Conservation (phyloP, 2,888 invertebrate species). For the Hoplodrina blanda region DNA sequence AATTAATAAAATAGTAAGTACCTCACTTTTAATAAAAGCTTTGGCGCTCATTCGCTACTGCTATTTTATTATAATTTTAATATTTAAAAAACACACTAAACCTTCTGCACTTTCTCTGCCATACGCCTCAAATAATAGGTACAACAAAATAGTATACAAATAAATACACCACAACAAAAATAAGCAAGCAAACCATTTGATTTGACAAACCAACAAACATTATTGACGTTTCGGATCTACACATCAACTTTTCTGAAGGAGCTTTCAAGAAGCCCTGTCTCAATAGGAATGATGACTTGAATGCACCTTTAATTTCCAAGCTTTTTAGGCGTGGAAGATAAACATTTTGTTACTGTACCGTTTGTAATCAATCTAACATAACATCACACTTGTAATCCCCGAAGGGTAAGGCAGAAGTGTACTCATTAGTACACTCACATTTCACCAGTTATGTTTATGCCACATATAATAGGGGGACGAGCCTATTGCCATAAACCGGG, state of each 20-base stretch:
- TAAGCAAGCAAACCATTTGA: constrained; percentile 38
- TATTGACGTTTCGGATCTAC: constrained; percentile 30
- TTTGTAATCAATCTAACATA: constrained; percentile 27
- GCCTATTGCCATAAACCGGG: no score
- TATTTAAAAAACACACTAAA: no score
- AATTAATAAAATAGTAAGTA: no score
- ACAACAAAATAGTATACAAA: constrained; percentile 37
- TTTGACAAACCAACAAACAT: constrained; percentile 49
- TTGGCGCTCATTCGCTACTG: no score
- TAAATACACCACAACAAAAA: constrained; percentile 28
- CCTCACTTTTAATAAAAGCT: no score
- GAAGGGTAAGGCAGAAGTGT: no score
- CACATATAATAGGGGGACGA: no score
- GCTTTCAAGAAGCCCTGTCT: constrained; percentile 36
- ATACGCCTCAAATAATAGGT: constrained; percentile 12
- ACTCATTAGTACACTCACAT: no score
- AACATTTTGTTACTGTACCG: constrained; percentile 35
- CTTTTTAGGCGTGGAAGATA: constrained; percentile 13
- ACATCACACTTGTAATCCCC: no score
- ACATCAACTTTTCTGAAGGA: constrained; percentile 36
- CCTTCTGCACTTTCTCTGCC: constrained; percentile 27
- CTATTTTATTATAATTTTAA: no score
- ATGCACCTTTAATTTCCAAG: constrained; percentile 21
- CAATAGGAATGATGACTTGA: constrained; percentile 25
- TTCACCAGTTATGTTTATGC: no score